phyloP scores from a whole-genome alignment of 2,113 vertebrate species.

The Petroica traversi region DNA sequence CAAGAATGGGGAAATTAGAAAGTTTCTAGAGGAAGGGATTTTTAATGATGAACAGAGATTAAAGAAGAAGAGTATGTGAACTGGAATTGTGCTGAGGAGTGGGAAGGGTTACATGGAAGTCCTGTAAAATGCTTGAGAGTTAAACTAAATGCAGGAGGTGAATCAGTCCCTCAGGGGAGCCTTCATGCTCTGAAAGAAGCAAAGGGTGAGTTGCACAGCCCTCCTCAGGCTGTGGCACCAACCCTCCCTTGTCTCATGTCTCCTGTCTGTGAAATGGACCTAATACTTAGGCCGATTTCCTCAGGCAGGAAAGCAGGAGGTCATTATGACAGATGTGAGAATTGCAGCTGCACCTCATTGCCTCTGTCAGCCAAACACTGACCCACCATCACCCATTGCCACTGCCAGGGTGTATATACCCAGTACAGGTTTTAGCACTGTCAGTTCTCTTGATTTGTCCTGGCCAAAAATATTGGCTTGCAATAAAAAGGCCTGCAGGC shows the following conservation, averaged over 20 bases:
- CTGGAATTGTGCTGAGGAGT: not conserved
- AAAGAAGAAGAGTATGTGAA: not conserved
- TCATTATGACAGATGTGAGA: not conserved
- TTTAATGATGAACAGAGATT: not conserved
- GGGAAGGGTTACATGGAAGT: not conserved
- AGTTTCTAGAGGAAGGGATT: not conserved
- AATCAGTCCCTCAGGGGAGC: not conserved
- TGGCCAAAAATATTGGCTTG: not conserved
- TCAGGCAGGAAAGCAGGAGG: not conserved
- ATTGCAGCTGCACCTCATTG: not conserved
- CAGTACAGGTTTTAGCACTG: not conserved
- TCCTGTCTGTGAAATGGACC: not conserved
- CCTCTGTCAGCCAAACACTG: not conserved
- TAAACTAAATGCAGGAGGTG: not conserved
- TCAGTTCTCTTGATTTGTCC: not conserved
- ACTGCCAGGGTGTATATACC: not conserved
- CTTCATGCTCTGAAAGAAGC: accelerated
- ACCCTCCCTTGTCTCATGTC: not conserved
- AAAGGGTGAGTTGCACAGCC: accelerated
- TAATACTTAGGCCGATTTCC: not conserved
- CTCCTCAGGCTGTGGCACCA: not conserved
- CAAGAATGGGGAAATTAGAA: not conserved
- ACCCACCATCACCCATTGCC: accelerated
- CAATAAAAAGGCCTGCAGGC: not conserved
- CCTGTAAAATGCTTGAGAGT: not conserved